Evolutionary conservation across 35 echinoderm and acorn worm species (phyloP).

Genomic region (Chiridota heheva): DNA sequence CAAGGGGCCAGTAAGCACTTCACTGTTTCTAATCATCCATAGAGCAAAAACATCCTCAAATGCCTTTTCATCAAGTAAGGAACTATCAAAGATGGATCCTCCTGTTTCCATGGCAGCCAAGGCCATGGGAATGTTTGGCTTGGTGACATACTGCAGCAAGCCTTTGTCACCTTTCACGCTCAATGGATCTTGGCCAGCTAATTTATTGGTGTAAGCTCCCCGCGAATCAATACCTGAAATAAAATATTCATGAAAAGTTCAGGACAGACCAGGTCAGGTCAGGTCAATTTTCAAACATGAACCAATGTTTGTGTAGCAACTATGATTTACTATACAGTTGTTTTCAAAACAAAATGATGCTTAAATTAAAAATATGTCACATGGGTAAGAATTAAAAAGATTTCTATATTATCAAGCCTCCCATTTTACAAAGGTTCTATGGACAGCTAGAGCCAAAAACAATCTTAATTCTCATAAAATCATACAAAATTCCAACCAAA

Average conservation of each 20-base stretch:
- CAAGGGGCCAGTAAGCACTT: too few relatives aligned
- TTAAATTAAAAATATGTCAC: background rate
- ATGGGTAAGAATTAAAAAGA: background rate
- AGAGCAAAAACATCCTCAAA: slow-evolving; percentile 77
- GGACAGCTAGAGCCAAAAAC: too few relatives aligned
- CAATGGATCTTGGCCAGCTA: background rate
- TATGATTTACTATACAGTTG: background rate
- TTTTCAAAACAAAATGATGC: too few relatives aligned
- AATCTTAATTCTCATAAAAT: too few relatives aligned
- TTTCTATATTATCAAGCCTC: background rate
- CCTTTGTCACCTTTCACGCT: slow-evolving; percentile 51
- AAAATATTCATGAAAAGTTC: background rate
- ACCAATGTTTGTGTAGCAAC: background rate
- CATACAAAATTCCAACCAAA: too few relatives aligned
- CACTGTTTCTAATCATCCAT: slow-evolving; percentile 58
- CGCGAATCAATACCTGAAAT: slow-evolving; percentile 54
- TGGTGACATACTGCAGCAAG: slow-evolving; percentile 39
- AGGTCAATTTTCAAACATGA: background rate
- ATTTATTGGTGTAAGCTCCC: slow-evolving; percentile 75
- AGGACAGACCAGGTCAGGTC: background rate
- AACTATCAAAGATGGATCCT: slow-evolving; percentile 69
- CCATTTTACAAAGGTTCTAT: background rate
- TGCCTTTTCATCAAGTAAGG: slow-evolving; percentile 50
- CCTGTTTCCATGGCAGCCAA: slow-evolving; percentile 66
- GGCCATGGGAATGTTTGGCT: slow-evolving; percentile 50